A percentile compares a stretch with the other conserved stretches of the same genome.
phyloP scores from a whole-genome alignment of 2,113 vertebrate genomes.

The Larimichthys polyactis region DNA sequence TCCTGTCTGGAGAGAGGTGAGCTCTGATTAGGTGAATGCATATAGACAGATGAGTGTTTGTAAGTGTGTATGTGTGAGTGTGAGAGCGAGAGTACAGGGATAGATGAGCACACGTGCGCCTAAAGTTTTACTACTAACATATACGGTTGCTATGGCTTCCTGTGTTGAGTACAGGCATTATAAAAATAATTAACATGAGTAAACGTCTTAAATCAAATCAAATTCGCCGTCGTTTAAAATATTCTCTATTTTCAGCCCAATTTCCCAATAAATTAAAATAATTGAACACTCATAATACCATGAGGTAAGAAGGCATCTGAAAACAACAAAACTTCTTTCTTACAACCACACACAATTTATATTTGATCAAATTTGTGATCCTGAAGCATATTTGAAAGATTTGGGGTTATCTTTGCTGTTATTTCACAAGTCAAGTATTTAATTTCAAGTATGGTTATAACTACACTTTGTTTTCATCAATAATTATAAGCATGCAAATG shows the following conservation, averaged over 20 bases:
- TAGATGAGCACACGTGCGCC: background rate
- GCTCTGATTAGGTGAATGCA: slow-evolving; percentile 48
- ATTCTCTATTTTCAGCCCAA: background rate
- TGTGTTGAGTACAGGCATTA: no score
- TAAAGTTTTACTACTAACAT: background rate
- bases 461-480: background rate
- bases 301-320: background rate
- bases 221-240: background rate
- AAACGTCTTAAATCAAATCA: no score
- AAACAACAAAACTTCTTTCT: background rate
- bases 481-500: background rate
- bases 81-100: background rate
- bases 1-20: slow-evolving; percentile 40
- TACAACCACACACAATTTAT: background rate
- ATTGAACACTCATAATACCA: background rate
- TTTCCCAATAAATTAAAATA: background rate
- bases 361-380: background rate
- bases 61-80: slow-evolving; percentile 10
- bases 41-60: slow-evolving; percentile 34
- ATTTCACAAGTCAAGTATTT: background rate
- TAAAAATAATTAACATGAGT: background rate
- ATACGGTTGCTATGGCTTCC: background rate
- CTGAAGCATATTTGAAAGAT: background rate
- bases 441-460: no score
- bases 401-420: background rate